Evolutionary conservation across 2,113 vertebrate species (phyloP).

Genomic region (Seriola quinqueradiata): DNA sequence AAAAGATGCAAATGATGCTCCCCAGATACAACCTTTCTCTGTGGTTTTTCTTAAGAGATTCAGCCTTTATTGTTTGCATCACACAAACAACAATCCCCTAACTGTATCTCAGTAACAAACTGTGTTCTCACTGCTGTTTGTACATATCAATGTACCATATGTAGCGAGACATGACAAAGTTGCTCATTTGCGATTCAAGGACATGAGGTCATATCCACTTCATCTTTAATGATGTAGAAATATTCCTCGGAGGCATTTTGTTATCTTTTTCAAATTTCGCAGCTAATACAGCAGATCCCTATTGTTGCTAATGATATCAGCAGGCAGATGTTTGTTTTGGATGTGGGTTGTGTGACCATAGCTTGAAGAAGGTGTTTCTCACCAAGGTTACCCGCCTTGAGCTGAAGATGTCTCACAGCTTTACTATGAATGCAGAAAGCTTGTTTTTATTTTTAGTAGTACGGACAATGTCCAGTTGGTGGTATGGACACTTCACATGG

Average conservation of each 20-base stretch:
- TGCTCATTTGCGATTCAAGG: conserved; percentile 31
- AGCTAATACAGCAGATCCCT: conserved; percentile 17
- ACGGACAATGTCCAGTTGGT: background rate
- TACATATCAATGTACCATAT: background rate
- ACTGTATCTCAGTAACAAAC: background rate
- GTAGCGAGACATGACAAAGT: background rate
- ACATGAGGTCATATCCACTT: background rate
- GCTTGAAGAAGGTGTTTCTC: conserved; percentile 18
- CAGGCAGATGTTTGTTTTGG: conserved; percentile 31
- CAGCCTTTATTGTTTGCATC: background rate
- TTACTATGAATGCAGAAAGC: conserved; percentile 4
- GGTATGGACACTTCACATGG: background rate
- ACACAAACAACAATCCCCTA: background rate
- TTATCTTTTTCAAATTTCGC: conserved; percentile 2
- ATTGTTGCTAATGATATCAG: conserved; percentile 27
- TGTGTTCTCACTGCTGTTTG: background rate
- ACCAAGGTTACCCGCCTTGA: conserved; percentile 8
- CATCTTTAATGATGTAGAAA: conserved; percentile 19
- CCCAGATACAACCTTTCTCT: background rate
- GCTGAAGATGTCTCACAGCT: background rate
- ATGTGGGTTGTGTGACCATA: conserved; percentile 10
- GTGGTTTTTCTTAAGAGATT: conserved; percentile 14
- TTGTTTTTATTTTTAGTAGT: background rate
- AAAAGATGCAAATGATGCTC: background rate
- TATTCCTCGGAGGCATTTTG: conserved; percentile 1